Conservation (phyloP, 2,888 invertebrate genomes). For the Lepidocyrtoides sp. region DNA sequence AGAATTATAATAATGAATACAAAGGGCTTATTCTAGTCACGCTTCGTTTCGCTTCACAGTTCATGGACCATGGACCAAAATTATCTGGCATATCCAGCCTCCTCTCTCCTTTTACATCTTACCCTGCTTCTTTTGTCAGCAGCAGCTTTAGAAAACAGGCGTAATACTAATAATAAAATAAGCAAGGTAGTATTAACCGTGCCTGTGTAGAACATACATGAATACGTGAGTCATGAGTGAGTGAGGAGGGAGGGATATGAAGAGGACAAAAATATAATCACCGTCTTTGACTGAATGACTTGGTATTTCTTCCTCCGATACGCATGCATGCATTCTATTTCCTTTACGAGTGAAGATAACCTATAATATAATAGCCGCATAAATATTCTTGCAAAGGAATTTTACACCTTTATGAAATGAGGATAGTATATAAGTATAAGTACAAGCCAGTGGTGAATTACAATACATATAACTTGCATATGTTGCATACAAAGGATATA, state of each 20-base stretch:
- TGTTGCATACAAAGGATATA: too few species aligned
- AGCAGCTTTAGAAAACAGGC: conserved; percentile 42
- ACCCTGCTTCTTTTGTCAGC: conserved; percentile 53
- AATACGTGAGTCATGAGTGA: too few species aligned
- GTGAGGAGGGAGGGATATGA: conserved; percentile 50
- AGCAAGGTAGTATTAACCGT: neutral
- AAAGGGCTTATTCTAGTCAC: conserved; percentile 78
- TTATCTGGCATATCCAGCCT: conserved; percentile 76
- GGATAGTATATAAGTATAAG: neutral
- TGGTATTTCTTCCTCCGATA: conserved; percentile 68
- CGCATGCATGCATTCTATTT: conserved; percentile 66
- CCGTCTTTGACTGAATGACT: conserved; percentile 75
- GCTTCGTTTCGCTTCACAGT: conserved; percentile 81
- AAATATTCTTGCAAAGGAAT: conserved; percentile 30
- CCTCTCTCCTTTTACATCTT: conserved; percentile 19
- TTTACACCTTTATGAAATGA: conserved; percentile 62
- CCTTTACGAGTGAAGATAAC: neutral
- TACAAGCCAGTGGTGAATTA: too few species aligned
- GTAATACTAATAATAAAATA: too few species aligned
- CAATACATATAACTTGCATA: too few species aligned
- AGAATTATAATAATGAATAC: conserved; percentile 75
- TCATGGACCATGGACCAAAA: conserved; percentile 79
- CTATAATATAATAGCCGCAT: neutral
- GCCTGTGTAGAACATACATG: conserved; percentile 1
- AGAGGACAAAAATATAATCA: conserved; percentile 71